Conservation (phyloP, 1,140 invertebrate genomes). For the Argopecten irradians region DNA sequence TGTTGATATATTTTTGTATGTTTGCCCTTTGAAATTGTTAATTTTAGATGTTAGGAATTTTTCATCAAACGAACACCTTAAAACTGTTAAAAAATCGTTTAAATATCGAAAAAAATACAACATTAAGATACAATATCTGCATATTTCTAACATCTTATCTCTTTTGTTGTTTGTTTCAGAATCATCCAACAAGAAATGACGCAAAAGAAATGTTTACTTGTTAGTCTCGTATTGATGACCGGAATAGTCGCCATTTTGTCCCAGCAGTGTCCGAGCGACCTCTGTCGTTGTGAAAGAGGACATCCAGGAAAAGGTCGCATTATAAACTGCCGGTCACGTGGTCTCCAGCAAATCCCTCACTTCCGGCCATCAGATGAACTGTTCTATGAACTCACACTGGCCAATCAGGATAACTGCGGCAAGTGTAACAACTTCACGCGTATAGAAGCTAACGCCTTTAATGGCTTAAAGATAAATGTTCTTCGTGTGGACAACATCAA, state of each 20-base stretch:
- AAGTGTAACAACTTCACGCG: conserved; percentile 49
- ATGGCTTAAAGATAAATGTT: conserved; percentile 45
- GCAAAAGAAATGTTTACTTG: not conserved
- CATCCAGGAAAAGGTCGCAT: conserved; percentile 43
- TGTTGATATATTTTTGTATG: too few species aligned
- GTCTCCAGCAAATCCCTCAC: conserved; percentile 29
- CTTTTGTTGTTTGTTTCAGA: too few species aligned
- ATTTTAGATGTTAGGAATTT: too few species aligned
- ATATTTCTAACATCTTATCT: too few species aligned
- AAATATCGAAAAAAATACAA: too few species aligned
- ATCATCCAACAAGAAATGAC: not conserved
- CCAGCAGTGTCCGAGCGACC: not conserved
- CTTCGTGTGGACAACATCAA: conserved; percentile 46
- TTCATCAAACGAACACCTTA: too few species aligned
- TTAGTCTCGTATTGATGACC: not conserved
- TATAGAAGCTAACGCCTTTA: conserved; percentile 45
- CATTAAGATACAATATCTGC: too few species aligned
- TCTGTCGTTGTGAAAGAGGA: conserved; percentile 43
- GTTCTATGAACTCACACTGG: conserved; percentile 38
- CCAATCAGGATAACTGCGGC: not conserved
- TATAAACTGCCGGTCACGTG: conserved; percentile 46
- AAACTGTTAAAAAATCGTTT: too few species aligned
- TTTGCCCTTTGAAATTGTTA: too few species aligned
- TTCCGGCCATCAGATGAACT: conserved; percentile 48
- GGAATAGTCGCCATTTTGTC: not conserved